Evolutionary conservation across 2,113 vertebrate genomes (phyloP).

Genomic region (Saimiri boliviensis): DNA sequence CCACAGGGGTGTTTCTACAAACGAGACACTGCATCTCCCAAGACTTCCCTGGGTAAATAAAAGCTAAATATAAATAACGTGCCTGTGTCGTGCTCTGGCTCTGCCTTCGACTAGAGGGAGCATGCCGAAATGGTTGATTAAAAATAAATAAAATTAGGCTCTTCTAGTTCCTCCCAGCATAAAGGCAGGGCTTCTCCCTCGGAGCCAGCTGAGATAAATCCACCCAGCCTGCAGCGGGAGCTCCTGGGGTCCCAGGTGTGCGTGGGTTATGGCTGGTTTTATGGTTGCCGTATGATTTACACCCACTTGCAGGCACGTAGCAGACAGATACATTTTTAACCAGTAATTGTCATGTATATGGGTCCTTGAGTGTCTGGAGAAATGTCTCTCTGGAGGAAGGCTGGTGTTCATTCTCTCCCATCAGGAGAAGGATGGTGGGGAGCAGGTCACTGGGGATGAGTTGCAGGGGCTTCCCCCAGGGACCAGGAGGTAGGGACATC

Average conservation of each 20-base stretch:
- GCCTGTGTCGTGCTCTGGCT: neutral
- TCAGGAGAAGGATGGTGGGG: slow-evolving; percentile 66
- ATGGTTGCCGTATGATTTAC: slow-evolving; percentile 71
- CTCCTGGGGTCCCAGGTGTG: slow-evolving; percentile 59
- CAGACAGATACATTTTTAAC: slow-evolving; percentile 76
- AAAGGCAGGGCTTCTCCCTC: slow-evolving; percentile 42
- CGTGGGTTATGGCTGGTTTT: slow-evolving; percentile 58
- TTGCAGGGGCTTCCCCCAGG: slow-evolving; percentile 41
- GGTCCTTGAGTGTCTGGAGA: slow-evolving; percentile 73
- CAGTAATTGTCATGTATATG: slow-evolving; percentile 74
- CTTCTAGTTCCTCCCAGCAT: slow-evolving; percentile 39
- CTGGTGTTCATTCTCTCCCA: slow-evolving; percentile 52
- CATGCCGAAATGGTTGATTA: slow-evolving; percentile 77
- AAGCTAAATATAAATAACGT: slow-evolving; percentile 78
- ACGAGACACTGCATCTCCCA: slow-evolving; percentile 73
- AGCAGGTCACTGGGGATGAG: slow-evolving; percentile 61
- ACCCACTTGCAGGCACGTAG: slow-evolving; percentile 66
- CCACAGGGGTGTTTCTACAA: slow-evolving; percentile 77
- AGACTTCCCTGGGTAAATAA: slow-evolving; percentile 73
- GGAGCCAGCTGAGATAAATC: slow-evolving; percentile 52
- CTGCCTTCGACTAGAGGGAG: slow-evolving; percentile 79
- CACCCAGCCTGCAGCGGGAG: neutral
- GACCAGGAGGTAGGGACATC: slow-evolving; percentile 1
- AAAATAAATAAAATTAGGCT: slow-evolving; percentile 83
- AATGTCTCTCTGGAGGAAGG: slow-evolving; percentile 76